Evolutionary conservation across 2,888 invertebrate species (phyloP), one percentile per base, ranked within the genome.

Genomic region (Polylopha cassiicola): DNA sequence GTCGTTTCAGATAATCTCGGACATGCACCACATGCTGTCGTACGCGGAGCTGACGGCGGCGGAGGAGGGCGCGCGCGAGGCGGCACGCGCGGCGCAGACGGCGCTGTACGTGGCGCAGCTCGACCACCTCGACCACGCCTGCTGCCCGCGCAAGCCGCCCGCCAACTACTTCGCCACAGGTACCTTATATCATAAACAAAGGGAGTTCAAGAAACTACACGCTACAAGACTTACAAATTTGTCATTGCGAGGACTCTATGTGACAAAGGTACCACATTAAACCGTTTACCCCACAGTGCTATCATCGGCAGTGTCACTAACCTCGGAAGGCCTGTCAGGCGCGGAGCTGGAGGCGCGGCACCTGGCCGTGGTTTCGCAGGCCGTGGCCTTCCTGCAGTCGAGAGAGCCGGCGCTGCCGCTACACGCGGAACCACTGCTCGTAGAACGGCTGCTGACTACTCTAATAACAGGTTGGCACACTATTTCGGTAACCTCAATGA

Each of bases 11-110:
- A 73, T 75, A 16, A 67, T 89, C 26, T 67, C 79, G 14, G 90
- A 90, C 51, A 67, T 90, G 18, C 88, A 90, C 61, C 70, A 88
- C 52, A 77, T 88, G 62, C 67, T 90, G 48, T 81, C 86, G 38
- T 89, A 87, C 65, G 65, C 87, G 43, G 75, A 75, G 54, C 4
- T 39, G 44, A 39, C 38, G 28, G 48, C 39, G 7, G 48, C 22
- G 2, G 44, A 46, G 8, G 80, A 78, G 46, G 53, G 72, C 52
- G 50, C 11, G 58, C 58, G 26, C 79, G 74, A 48, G 57, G 61
- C 48, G 58, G 60, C 26, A 58, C 65, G 39, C 73, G 76, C 37
- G 72, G 66, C 1, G 54, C 55, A 27, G 55, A 74, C 27, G 59
- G 51, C 10, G 71, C 72, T 5, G 65, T 86, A 34, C 73, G 87